These are phyloP conservation scores for Epinephelus fuscoguttatus DNA, from an alignment of 2,113 vertebrate genomes.

Conservation along the genomic window DNA sequence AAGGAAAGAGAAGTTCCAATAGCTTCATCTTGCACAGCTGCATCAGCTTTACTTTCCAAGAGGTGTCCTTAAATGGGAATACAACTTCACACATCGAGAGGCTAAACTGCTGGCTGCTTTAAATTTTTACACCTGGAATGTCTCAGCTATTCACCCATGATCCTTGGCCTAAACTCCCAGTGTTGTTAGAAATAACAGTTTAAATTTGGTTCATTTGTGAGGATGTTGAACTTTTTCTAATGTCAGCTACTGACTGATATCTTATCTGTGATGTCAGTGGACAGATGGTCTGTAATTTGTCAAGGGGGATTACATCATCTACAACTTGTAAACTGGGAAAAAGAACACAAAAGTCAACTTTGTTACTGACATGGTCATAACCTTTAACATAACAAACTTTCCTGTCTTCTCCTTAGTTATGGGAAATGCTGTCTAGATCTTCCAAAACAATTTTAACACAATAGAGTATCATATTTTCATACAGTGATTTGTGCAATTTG, in stretches of 20 bases:
- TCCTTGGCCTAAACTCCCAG: not conserved
- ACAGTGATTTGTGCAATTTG: not conserved
- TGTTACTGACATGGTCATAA: not conserved
- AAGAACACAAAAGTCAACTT: not conserved
- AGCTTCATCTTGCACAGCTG: conserved; percentile 34
- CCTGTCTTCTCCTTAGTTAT: not conserved
- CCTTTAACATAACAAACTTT: not conserved
- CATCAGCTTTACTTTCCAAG: conserved; percentile 15
- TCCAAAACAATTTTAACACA: not conserved
- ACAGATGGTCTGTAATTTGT: not conserved
- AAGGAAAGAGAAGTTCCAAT: not conserved
- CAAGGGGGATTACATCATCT: not conserved
- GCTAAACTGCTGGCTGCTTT: not conserved
- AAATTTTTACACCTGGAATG: not conserved
- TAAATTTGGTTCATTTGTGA: not conserved
- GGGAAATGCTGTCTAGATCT: not conserved
- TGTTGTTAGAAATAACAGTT: conserved; percentile 11
- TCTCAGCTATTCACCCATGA: not conserved
- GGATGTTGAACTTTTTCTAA: not conserved
- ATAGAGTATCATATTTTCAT: not conserved
- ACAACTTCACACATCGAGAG: not conserved
- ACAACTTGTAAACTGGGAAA: not conserved
- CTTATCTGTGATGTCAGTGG: not conserved
- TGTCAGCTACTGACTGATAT: not conserved
- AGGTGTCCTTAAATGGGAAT: conserved; percentile 46